Evolutionary conservation across 2,113 vertebrate genomes (phyloP), one percentile per base, ranked within the genome.

Genomic region (Percina caprodes): DNA sequence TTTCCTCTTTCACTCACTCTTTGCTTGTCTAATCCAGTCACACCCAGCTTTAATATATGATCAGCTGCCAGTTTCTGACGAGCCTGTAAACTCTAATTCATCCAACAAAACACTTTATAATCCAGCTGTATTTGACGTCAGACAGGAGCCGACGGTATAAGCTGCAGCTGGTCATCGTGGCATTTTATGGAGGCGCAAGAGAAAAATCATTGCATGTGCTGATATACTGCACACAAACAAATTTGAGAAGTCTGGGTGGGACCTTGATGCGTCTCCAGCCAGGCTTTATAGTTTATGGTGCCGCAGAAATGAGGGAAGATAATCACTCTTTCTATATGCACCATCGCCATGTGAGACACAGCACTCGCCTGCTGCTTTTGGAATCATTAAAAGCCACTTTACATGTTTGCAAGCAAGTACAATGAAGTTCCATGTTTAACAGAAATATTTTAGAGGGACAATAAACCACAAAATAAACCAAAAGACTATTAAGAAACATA

Each of bases 311-410:
- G 58, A 81, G 35, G 18, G 18, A 49, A 49, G 58, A 74, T 61
- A 69, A 75, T 75, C 35, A n/a, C 65, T 62, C 59, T 79, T 70
- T 82, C 75, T 87, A 73, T 51, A 69, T 66, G 60, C 16, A 9
- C 14, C 52, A 14, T 77, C 58, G 21, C 46, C 52, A 35, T n/a
- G 30, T 26, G 21, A 67, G 46, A 82, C 23, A 56, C 52, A 24
- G n/a, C 55, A 49, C 24, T n/a, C 10, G 16, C 45, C 65, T 14
- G 69, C 39, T 61, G 68, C 68, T 56, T 23, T 59, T 49, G 16
- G 45, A 86, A 62, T 82, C 76, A 75, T 77, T 70, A 67, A 42
- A 72, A 58, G 45, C 60, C 26, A 35, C 55, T 73, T 69, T 19
- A 35, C 46, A 45, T 72, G 24, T 60, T 71, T 46, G 30, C 16